These are phyloP conservation scores for Lysandra coridon DNA, from an alignment of 2,888 invertebrate genomes.

Conservation along the genomic window DNA sequence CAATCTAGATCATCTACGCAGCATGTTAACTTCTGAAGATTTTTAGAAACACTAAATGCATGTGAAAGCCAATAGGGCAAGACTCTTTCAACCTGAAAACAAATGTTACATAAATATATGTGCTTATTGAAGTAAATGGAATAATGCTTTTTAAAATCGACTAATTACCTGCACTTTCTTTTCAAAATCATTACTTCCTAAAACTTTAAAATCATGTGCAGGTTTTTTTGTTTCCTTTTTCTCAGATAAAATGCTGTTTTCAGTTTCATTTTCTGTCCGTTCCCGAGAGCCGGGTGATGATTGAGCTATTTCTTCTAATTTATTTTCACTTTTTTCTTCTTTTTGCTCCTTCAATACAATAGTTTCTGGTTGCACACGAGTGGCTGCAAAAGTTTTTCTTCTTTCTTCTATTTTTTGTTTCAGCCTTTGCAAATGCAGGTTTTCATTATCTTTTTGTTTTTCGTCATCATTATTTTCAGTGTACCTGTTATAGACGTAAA, in stretches of 20 bases:
- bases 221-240: slow-evolving; percentile 38
- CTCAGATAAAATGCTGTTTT: slow-evolving; percentile 10
- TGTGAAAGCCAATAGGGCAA: slow-evolving; percentile 93
- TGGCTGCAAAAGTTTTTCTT: slow-evolving; percentile 55
- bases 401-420: slow-evolving; percentile 82
- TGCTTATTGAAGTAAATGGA: background rate
- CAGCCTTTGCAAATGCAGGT: slow-evolving; percentile 79
- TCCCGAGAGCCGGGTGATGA: slow-evolving; percentile 17
- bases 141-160: background rate
- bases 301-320: slow-evolving; percentile 29
- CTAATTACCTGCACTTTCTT: slow-evolving; percentile 74
- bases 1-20: slow-evolving; percentile 79
- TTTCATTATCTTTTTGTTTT: slow-evolving; percentile 70
- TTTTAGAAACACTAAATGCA: slow-evolving; percentile 88
- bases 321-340: slow-evolving; percentile 26
- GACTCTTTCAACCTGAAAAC: slow-evolving; percentile 84
- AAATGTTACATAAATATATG: slow-evolving; percentile 16
- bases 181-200: slow-evolving; percentile 83
- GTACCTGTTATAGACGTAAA: slow-evolving; percentile 56
- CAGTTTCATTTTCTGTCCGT: slow-evolving; percentile 21
- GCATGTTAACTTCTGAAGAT: slow-evolving; percentile 80
- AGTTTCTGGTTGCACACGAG: slow-evolving; percentile 36
- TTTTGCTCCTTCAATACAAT: slow-evolving; percentile 37
- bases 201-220: slow-evolving; percentile 81
- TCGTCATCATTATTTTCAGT: slow-evolving; percentile 63